Base-by-base conservation (phyloP, 2,888 invertebrate species). In the Netelia fuscicornis region DNA sequence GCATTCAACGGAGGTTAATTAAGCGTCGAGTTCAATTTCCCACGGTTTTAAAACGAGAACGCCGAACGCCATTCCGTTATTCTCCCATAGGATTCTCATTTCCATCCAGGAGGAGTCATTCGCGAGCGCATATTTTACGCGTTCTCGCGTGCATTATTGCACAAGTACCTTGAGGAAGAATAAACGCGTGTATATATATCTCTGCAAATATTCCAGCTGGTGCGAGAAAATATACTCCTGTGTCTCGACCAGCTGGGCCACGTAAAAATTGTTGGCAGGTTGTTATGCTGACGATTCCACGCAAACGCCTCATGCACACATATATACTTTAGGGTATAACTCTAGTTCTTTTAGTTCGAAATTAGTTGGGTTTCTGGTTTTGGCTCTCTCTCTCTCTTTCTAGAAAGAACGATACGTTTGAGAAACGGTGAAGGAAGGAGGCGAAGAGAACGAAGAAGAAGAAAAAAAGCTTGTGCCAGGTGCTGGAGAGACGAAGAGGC, bases 391-490 rank as follows among this genome's bases (percentile, higher is more conserved):
- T 64, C 64, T 54, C 25, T 54, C 71, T 8, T 8, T 20, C 68
- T 54, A 67, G 65, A 48, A 75, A 30, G 74, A 56, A 74, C 42
- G 23, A 48, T 44, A 70, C 64, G 77, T 74, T 54, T 75, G 64
- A 52, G 76, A 83, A 48, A 20, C 44, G 23, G 42, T 20, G 25
- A 60, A 70, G 58, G 79, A 76, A 72, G 17, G 58, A 79, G 44
- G 42, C 79, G 42, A 17, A 30, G 52, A 60, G 78, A 62, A 62
- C 68, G 52, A 30, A 52, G 42, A 70, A 76, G 58, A 81, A 37
- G 42, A 9, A 62, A 76, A 84, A 86, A 88, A 89, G 87, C 86
- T 89, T 89, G 85, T 86, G 87, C 91, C 92, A 92, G 92, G 91
- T 92, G 92, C 89, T 86, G 87, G 87, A 86, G 86, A 74, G 81